Evolutionary conservation across 2,113 vertebrate species (phyloP).

Genomic region (Nothobranchius furzeri): DNA sequence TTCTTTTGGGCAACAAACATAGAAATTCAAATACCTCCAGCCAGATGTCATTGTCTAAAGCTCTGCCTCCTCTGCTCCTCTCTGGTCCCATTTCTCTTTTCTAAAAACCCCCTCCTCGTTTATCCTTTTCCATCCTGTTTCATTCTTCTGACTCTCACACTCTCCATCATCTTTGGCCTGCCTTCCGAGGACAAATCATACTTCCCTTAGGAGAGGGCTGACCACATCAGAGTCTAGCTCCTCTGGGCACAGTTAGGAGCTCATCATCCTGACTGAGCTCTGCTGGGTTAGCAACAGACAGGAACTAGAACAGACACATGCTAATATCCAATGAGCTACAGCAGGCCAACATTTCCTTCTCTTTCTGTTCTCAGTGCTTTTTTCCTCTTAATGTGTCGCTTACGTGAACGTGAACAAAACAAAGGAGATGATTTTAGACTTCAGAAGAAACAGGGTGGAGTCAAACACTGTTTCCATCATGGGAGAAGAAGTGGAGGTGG

Average conservation of each 20-base stretch:
- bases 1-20: constrained; percentile 55
- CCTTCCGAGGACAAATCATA: constrained; percentile 35
- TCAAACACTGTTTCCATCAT: too few relatives aligned
- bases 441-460: too few relatives aligned
- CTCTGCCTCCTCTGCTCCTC: neutral
- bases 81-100: constrained; percentile 29
- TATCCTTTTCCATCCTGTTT: constrained; percentile 11
- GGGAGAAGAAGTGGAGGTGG: too few relatives aligned
- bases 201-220: constrained; percentile 42
- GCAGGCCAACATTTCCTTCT: constrained; percentile 29
- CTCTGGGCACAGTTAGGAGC: constrained; percentile 55
- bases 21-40: constrained; percentile 56
- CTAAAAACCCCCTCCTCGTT: constrained; percentile 35
- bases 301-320: constrained; percentile 37
- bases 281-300: constrained; percentile 36
- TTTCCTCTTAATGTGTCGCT: constrained; percentile 36
- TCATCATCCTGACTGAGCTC: constrained; percentile 39
- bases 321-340: constrained; percentile 29
- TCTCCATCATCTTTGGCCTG: constrained; percentile 32
- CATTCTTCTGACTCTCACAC: constrained; percentile 17
- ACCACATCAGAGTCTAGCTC: constrained; percentile 61
- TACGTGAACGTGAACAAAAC: neutral
- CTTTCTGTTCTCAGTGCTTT: constrained; percentile 29
- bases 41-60: constrained; percentile 43
- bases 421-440: too few relatives aligned